These are phyloP conservation scores for Ceratina calcarata DNA, from an alignment of 1,140 invertebrate genomes.

Conservation along the genomic window DNA sequence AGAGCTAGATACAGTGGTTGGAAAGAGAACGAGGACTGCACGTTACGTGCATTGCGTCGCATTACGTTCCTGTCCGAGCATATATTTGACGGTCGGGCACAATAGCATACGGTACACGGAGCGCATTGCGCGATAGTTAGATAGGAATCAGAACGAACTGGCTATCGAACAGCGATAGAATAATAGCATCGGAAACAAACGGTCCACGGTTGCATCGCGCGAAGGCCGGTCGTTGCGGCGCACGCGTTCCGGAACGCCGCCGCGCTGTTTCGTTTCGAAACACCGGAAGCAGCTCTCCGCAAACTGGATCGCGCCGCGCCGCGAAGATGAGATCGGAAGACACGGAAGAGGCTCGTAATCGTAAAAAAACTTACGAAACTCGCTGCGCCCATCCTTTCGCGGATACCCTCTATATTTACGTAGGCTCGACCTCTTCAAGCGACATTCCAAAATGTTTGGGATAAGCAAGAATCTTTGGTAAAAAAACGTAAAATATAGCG, in stretches of 20 bases:
- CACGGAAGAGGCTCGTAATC: conserved; percentile 3
- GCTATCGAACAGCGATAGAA: conserved; percentile 47
- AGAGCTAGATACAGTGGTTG: background rate
- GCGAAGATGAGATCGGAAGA: conserved; percentile 45
- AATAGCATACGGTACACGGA: background rate
- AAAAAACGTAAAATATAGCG: background rate
- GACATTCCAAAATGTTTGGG: too few species aligned
- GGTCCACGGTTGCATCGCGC: conserved; percentile 53
- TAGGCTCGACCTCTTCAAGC: too few species aligned
- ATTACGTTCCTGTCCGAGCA: conserved; percentile 15
- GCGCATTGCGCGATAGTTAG: conserved; percentile 36
- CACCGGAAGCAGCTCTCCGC: conserved; percentile 59
- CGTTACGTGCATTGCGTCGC: background rate
- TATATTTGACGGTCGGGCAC: conserved; percentile 15
- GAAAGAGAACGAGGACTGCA: background rate
- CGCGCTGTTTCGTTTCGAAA: conserved; percentile 54
- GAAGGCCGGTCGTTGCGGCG: conserved; percentile 53
- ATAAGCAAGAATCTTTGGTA: too few species aligned
- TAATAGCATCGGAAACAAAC: conserved; percentile 59
- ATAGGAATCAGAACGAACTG: conserved; percentile 35
- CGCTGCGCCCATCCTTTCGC: background rate
- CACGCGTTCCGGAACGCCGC: conserved; percentile 60
- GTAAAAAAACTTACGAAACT: background rate
- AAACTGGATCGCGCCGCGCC: conserved; percentile 52
- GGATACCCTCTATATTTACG: background rate